Base-by-base conservation (phyloP, 2,888 invertebrate species). In the Prosapia bicincta region DNA sequence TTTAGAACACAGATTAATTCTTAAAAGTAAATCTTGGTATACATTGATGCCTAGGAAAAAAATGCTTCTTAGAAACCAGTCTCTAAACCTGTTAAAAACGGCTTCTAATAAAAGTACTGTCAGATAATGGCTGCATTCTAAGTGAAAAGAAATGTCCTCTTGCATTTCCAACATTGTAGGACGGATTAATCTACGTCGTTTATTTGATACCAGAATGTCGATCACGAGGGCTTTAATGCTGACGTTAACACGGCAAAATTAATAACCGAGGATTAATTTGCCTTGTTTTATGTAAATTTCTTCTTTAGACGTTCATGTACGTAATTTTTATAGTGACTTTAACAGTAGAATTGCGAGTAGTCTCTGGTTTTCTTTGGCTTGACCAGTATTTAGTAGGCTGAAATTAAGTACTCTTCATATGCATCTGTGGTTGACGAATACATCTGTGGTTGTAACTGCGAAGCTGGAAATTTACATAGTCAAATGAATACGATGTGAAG, bases 81-180 rank as follows among this genome's bases (percentile, higher is more conserved):
- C 54, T 15, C 10, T 20, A 9, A 54, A 54, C 54, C 20, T 54
- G 54, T 54, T 54, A 54, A 54, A 20, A 54, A 54, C 54, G 5
- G 20, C 54, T 54, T 54, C 54, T 54, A 54, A 54, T 54, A 54
- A 54, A 54, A n/a, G 54, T 54, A 54, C 54, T 54, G 54, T 54
- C 54, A 54, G 54, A 54, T 54, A 54, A 54, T 54, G n/a, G 54
- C 20, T 54, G 54, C 54, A 54, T 54, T 54, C 66, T 72, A 72
- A 72, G 72, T 72, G 72, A 66, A 67, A 72, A 72, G 72, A 67
- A 72, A 66, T 72, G 72, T 72, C 66, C 66, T 24, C 3, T 54
- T 54, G 54, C 54, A 54, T 54, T 54, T 54, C 38, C n/a, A 54
- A 54, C 54, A 20, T 54, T 54, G 54, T 54, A 54, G 5, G 20